Conservation (phyloP, 2,888 invertebrate genomes). For the Platycheirus rosarum region DNA sequence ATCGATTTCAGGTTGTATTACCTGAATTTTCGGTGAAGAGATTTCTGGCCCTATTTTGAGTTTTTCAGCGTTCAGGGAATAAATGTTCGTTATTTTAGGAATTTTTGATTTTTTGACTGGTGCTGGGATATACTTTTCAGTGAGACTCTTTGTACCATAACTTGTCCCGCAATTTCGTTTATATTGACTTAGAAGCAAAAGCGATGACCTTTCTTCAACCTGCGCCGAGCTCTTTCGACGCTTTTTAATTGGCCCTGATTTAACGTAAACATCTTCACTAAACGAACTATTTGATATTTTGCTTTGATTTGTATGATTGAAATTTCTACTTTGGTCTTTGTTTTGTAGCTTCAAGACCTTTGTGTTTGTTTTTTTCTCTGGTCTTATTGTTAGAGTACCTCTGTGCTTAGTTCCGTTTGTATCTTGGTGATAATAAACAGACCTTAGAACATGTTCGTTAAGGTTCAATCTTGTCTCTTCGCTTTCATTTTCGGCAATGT, state of each 20-base stretch:
- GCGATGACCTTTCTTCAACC: constrained; percentile 28
- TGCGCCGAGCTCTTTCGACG: constrained; percentile 17
- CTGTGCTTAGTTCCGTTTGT: not conserved
- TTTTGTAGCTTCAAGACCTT: not conserved
- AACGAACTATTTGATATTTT: not conserved
- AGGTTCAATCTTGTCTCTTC: constrained; percentile 75
- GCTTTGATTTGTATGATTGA: not conserved
- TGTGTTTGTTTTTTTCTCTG: not conserved
- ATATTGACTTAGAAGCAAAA: constrained; percentile 47
- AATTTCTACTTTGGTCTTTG: not conserved
- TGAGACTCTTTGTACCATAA: not conserved
- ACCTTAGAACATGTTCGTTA: constrained; percentile 76
- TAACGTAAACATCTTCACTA: not conserved
- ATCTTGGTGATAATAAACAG: constrained; percentile 78
- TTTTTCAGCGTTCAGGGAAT: constrained; percentile 76
- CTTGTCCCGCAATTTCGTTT: not conserved
- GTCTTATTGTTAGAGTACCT: not conserved
- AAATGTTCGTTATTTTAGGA: constrained; percentile 78
- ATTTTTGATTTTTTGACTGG: constrained; percentile 74
- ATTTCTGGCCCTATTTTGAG: constrained; percentile 38
- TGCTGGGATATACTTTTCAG: not conserved
- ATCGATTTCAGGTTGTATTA: not conserved
- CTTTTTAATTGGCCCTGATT: constrained; percentile 1
- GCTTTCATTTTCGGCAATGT: constrained; percentile 76
- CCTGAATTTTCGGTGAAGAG: not conserved